Base-by-base conservation (phyloP, 2,888 invertebrate genomes). In the Tenthredo amoena region DNA sequence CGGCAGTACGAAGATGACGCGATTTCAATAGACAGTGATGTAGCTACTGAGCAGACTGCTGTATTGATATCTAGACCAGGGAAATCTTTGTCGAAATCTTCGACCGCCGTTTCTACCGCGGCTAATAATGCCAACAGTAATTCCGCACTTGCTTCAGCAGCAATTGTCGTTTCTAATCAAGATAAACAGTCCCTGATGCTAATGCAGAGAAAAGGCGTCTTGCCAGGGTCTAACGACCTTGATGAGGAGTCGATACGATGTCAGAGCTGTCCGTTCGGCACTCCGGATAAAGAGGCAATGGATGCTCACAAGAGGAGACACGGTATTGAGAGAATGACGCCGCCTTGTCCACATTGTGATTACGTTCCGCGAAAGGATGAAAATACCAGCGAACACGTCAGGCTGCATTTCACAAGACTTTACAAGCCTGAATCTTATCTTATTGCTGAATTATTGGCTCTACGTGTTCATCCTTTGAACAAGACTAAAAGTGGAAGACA, bases 1-100 rank as follows among this genome's bases (percentile, higher is more conserved):
- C 94, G 95, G 50, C 90, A 90, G 50, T 90, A 89, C 58, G 93
- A 94, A 43, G 90, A 92, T 2, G 92, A 92, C 3, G 91, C 93
- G 7, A 89, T 91, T 21, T 90, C 90, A 18, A 87, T 91, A 18
- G 93, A 94, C 26, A 72, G 82, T n/a, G 85, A 79, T 18, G 10
- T 37, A 0, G 34, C 62, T 31, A 21, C 47, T 1, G 83, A 83
- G n/a, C 68, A 65, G 50, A 43, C 34, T 7, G n/a, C 72, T 18
- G 34, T 76, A 7, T 40, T 77, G 0, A 34, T 82, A 0, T 88
- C 88, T 1, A 90, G 91, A 2, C 88, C 89, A 0, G 88, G 89
- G 0, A 91, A 91, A 40, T 89, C 91, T 0, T 85, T 91, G 1
- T 89, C 89, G 71, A 89, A 90, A 5, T 68, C 88, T 21, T 62